A percentile compares a stretch with the other conserved stretches of the same genome.
Conservation (phyloP, 2,797 vertebrate species). For the Acanthornis magna region DNA sequence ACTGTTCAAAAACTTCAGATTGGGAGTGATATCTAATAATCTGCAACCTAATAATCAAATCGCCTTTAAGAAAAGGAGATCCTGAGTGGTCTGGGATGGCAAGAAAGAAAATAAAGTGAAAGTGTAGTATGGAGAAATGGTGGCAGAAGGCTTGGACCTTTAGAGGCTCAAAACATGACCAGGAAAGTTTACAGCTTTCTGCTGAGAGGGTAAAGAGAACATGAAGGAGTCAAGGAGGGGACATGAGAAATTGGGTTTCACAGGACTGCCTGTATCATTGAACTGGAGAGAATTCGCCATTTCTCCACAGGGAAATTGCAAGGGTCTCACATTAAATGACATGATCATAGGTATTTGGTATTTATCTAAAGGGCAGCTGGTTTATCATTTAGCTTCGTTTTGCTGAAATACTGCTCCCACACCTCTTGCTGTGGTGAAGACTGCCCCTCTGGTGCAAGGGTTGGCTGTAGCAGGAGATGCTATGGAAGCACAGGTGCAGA, state of each 20-base stretch:
- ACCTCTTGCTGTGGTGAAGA: background rate
- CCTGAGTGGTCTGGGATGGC: background rate
- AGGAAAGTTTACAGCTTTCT: background rate
- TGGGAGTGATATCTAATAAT: background rate
- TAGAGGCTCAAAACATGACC: constrained; percentile 6
- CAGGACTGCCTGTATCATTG: background rate
- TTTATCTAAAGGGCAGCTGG: background rate
- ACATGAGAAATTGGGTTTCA: background rate
- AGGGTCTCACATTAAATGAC: background rate
- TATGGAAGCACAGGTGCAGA: background rate
- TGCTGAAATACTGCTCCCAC: background rate
- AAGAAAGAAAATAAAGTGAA: background rate
- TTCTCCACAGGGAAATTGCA: background rate
- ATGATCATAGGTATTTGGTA: background rate
- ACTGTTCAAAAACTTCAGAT: background rate
- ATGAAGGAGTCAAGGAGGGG: background rate
- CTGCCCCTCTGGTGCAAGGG: background rate
- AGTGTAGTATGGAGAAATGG: background rate
- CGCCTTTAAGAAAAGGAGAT: background rate
- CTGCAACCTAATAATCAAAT: background rate
- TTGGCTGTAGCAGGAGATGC: background rate
- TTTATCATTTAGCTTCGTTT: background rate
- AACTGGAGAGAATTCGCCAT: background rate
- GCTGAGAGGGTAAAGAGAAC: background rate
- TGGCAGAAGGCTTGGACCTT: background rate